A percentile compares a stretch with the other conserved stretches of the same genome.
These are phyloP conservation scores for Sarcophaga variegata DNA, from an alignment of 2,888 invertebrate species.

Conservation along the genomic window DNA sequence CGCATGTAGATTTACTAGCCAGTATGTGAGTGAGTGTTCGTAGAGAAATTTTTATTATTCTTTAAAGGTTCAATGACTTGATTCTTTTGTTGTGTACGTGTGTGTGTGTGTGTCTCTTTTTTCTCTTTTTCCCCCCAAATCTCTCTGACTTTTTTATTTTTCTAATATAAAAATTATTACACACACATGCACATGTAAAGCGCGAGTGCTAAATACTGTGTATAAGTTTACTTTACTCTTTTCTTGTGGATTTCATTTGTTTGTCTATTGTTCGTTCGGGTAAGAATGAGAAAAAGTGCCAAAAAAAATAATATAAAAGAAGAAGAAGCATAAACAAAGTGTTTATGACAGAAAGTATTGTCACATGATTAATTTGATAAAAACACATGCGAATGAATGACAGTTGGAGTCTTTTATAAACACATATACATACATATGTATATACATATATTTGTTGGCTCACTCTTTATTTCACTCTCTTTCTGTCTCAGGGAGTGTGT, in stretches of 20 bases:
- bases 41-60: conserved; percentile 1
- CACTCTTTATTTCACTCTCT: conserved; percentile 7
- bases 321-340: conserved; percentile 37
- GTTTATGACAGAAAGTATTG: conserved; percentile 65
- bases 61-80: conserved; percentile 46
- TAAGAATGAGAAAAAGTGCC: background rate
- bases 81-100: background rate
- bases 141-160: background rate
- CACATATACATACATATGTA: background rate
- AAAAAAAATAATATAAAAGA: background rate
- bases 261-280: background rate
- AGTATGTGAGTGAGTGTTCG: background rate
- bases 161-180: background rate
- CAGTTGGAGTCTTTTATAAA: conserved; percentile 38
- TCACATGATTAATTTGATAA: conserved; percentile 65
- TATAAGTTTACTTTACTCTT: background rate
- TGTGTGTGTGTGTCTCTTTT: conserved; percentile 17
- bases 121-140: background rate
- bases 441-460: background rate
- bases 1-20: too few species aligned
- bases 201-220: conserved; percentile 9
- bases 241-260: background rate
- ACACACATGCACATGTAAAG: conserved; percentile 17
- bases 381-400: conserved; percentile 28
- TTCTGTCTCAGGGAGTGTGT: background rate